Evolutionary conservation across 2,888 invertebrate genomes (phyloP), one percentile per base, ranked within the genome.

Genomic region (Holacanthella duospinosa): DNA sequence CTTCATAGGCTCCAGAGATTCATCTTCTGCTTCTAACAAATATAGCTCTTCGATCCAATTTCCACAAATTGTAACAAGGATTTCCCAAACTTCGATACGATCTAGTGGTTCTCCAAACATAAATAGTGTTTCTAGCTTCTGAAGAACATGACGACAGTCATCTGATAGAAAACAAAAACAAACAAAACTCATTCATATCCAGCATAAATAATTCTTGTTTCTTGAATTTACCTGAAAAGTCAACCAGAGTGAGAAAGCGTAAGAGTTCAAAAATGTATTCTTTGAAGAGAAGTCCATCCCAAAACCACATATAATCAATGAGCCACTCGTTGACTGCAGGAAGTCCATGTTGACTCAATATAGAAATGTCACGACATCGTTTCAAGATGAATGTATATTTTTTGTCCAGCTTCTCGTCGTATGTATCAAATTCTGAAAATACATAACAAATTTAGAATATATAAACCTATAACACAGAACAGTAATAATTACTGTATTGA

Each of bases 201-300:
- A 9, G 36, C 36, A 9, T 36, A 36, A 36, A 6, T 36, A 9
- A n/a, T n/a, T n/a, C 9, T 36, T 36, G 6, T 36, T 36, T 36
- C 16, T 36, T 36, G 36, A 9, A 36, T 36, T 36, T 29, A 62
- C 62, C 61, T 61, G 36, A 25, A 1, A 61, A 29, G 1, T 54
- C 57, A 21, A 56, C 12, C n/a, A 44, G 43, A 29, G 44, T 43
- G 24, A 57, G n/a, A 44, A 57, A 62, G 24, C 29, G 21, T 1
- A 62, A 29, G 2, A 62, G 29, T 25, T 56, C 57, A 19, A 21
- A 28, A 16, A 62, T n/a, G n/a, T 44, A 2, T 1, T 27, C 9
- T 19, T 57, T 21, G 28, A 56, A 57, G 25, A 62, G 27, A 2
- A 16, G 27, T 9, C 62, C 57, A 29, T 62, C 62, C 62, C 62